These are phyloP conservation scores for Notarius lentiginosus DNA, from an alignment of 2,113 vertebrate genomes.

Conservation along the genomic window DNA sequence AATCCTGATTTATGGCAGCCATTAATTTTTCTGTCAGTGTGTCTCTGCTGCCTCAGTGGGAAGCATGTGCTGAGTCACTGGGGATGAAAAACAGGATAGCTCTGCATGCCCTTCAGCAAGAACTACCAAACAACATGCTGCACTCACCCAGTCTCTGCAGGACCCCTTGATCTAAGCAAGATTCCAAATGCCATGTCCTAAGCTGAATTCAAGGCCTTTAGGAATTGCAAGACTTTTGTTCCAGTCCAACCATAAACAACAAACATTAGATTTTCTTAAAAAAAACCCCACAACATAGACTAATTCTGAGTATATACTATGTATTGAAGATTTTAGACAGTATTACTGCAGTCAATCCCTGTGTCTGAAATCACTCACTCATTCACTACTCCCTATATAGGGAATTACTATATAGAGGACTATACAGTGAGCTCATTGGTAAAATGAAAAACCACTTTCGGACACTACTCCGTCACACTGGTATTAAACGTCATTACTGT, in stretches of 20 bases:
- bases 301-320: neutral
- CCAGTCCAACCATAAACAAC: neutral
- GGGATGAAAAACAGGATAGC: slow-evolving; percentile 35
- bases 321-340: neutral
- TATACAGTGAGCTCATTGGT: too few species aligned
- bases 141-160: slow-evolving; percentile 5
- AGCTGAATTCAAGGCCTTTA: neutral
- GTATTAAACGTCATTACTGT: too few species aligned
- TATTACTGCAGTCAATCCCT: neutral
- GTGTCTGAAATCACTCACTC: too few species aligned
- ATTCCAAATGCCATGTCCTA: slow-evolving; percentile 34
- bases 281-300: neutral
- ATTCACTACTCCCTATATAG: too few species aligned
- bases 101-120: slow-evolving; percentile 22
- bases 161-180: neutral
- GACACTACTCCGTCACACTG: too few species aligned
- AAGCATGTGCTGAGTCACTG: slow-evolving; percentile 65
- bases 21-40: slow-evolving; percentile 56
- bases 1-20: slow-evolving; percentile 48
- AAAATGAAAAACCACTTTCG: too few species aligned
- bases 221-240: neutral
- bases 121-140: slow-evolving; percentile 15
- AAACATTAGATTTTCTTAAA: neutral
- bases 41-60: slow-evolving; percentile 48
- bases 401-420: too few species aligned